Evolutionary conservation across 2,888 invertebrate species (phyloP), one percentile per base, ranked within the genome.

Genomic region (Steinernema hermaphroditum): DNA sequence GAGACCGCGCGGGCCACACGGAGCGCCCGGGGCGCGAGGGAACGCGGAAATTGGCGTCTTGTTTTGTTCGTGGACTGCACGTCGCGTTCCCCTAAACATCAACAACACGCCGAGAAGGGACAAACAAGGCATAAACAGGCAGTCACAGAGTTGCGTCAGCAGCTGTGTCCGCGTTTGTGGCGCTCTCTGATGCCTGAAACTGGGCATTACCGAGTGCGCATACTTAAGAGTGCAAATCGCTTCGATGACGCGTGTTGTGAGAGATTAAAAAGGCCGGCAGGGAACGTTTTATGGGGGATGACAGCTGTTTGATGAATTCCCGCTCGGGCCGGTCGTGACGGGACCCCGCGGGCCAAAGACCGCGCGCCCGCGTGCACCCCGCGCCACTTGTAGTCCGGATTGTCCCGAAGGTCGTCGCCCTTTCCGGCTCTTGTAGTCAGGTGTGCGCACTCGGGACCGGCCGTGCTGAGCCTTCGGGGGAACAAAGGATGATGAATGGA

Each of bases 1-100:
- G 62, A 62, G 62, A 32, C 29, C 62, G 62, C 62, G 34, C 62
- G 32, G 62, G 62, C 62, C 62, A 62, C 62, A 62, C 62, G 29
- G 62, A 22, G 27, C 54, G 54, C 54, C 54, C 16, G 6, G 27
- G 27, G 54, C 54, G 54, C 27, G 54, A 16, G 46, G 16, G 62
- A 32, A 62, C 62, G 62, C 62, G 62, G 62, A 62, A 62, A 54
- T 54, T 22, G 27, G 32, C 16, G 12, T 62, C 62, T 62, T 62
- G 62, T 62, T 62, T 62, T 62, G 62, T 29, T 62, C 62, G 29
- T 16, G 27, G 6, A 12, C 32, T 62, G 62, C 62, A 62, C 62
- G 62, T 62, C 54, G 54, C 19, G 27, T 27, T 32, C 16, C 19
- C 62, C 16, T 32, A 62, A 62, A 62, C 62, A 62, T 24, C 19